phyloP scores from a whole-genome alignment of 2,797 vertebrate species.

The Argyrosomus regius region DNA sequence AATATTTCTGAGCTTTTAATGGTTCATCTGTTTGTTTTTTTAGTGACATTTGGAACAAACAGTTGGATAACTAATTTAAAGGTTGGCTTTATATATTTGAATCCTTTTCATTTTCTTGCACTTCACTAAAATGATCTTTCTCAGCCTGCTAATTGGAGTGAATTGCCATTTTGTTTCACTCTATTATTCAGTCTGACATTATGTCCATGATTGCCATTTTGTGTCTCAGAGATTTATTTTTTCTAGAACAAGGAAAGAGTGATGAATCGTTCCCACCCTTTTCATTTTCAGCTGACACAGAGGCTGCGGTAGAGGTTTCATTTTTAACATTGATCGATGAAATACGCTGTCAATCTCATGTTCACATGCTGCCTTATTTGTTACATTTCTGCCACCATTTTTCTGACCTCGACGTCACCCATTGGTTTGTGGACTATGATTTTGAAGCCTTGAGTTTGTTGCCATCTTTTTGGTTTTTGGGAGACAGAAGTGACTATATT shows the following conservation, averaged over 20 bases:
- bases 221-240: not conserved
- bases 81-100: not conserved
- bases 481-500: too few relatives aligned
- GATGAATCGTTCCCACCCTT: not conserved
- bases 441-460: too few relatives aligned
- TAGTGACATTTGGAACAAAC: constrained; percentile 21
- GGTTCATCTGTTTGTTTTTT: not conserved
- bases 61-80: not conserved
- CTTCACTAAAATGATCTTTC: not conserved
- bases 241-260: not conserved
- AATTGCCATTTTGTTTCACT: not conserved
- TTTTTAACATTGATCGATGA: not conserved
- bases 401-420: too few relatives aligned
- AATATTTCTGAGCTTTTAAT: not conserved
- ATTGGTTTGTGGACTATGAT: too few relatives aligned
- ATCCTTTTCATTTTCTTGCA: not conserved
- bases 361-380: not conserved
- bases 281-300: not conserved
- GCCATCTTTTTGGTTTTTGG: too few relatives aligned
- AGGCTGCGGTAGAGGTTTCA: not conserved
- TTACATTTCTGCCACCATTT: not conserved
- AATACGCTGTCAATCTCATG: not conserved
- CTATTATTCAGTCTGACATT: not conserved
- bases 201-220: not conserved
- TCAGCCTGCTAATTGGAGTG: not conserved